A percentile compares a stretch with the other conserved stretches of the same genome.
Evolutionary conservation across 92 coral and sea anemone genomes (phyloP).

Genomic region (Palythoa grandiflora): DNA sequence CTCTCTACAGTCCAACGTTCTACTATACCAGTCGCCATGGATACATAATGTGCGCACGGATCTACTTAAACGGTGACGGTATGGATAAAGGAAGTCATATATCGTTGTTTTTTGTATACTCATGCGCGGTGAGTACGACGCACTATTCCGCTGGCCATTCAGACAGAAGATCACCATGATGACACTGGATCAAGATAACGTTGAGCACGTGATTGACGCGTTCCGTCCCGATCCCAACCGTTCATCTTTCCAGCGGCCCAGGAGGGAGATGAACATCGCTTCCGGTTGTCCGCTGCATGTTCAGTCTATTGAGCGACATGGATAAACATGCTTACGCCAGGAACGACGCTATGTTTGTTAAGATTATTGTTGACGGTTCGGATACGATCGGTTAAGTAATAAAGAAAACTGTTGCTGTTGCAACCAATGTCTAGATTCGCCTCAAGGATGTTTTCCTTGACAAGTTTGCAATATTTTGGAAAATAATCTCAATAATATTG

Average conservation of each 20-base stretch:
- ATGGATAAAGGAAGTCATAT: slow-evolving; percentile 43
- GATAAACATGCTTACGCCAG: slow-evolving; percentile 72
- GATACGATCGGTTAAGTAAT: slow-evolving; percentile 21
- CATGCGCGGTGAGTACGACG: slow-evolving; percentile 57
- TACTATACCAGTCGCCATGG: slow-evolving; percentile 58
- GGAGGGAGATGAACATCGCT: slow-evolving; percentile 75
- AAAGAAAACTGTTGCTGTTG: too few species aligned
- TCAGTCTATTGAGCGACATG: slow-evolving; percentile 66
- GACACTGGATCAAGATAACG: slow-evolving; percentile 57
- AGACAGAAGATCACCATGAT: slow-evolving; percentile 54
- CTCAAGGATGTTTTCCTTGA: too few species aligned
- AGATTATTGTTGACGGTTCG: slow-evolving; percentile 69
- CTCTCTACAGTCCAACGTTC: slow-evolving; percentile 79
- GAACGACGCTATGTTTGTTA: slow-evolving; percentile 80
- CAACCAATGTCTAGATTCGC: too few species aligned
- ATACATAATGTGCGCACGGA: slow-evolving; percentile 59
- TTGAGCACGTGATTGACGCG: slow-evolving; percentile 55
- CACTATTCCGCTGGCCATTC: slow-evolving; percentile 65
- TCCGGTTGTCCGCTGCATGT: slow-evolving; percentile 77
- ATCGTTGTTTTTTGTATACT: slow-evolving; percentile 44
- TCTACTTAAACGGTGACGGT: slow-evolving; percentile 52
- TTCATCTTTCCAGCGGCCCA: slow-evolving; percentile 50
- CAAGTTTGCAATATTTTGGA: too few species aligned
- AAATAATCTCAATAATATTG: too few species aligned
- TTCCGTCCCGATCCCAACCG: slow-evolving; percentile 62